These are phyloP conservation scores for Tyria jacobaeae DNA, from an alignment of 2,888 invertebrate species.

Conservation along the genomic window DNA sequence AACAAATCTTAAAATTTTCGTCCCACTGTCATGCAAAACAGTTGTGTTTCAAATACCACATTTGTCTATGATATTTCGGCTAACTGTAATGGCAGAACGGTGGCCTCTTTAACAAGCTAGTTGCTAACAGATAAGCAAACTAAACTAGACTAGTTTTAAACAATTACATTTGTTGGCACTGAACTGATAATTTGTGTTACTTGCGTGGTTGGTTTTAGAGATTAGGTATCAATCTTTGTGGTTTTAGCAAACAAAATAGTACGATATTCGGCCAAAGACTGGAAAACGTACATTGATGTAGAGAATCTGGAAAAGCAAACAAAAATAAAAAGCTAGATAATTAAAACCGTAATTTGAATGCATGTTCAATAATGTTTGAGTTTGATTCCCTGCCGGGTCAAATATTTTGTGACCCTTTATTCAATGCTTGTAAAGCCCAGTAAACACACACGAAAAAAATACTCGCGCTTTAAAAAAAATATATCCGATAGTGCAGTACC, in stretches of 20 bases:
- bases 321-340: too few species aligned
- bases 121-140: conserved; percentile 40
- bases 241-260: background rate
- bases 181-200: conserved; percentile 17
- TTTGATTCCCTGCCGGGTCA: too few species aligned
- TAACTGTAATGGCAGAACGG: conserved; percentile 35
- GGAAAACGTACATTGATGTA: background rate
- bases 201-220: background rate
- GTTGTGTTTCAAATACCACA: conserved; percentile 32
- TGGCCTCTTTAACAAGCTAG: conserved; percentile 33
- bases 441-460: too few species aligned
- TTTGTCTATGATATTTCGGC: conserved; percentile 24
- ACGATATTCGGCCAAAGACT: background rate
- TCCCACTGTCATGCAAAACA: conserved; percentile 43
- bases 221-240: background rate
- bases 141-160: conserved; percentile 35
- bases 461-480: too few species aligned
- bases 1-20: conserved; percentile 37
- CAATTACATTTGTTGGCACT: conserved; percentile 31
- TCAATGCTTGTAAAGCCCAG: too few species aligned
- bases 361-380: too few species aligned
- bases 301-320: too few species aligned
- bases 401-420: too few species aligned
- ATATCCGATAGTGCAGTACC: too few species aligned
- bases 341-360: too few species aligned